These are phyloP conservation scores for Megaceryle maxima DNA, from an alignment of 2,113 vertebrate genomes.

Conservation along the genomic window DNA sequence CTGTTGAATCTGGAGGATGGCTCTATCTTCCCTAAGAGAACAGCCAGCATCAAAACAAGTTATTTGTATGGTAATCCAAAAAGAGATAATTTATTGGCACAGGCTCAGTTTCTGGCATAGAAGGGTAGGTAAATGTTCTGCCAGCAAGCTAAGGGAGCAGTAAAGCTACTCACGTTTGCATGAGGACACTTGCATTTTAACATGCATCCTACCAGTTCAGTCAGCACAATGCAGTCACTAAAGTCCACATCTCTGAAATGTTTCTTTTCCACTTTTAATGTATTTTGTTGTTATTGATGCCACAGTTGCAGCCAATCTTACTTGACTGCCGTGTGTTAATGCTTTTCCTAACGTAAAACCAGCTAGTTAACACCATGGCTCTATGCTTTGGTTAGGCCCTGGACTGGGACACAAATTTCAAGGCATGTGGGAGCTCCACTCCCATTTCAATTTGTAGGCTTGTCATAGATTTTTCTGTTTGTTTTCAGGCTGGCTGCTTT, in stretches of 20 bases:
- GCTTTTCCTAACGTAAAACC: not conserved
- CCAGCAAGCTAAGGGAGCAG: not conserved
- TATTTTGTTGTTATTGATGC: not conserved
- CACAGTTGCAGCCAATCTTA: not conserved
- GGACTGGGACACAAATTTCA: not conserved
- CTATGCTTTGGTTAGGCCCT: not conserved
- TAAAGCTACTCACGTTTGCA: not conserved
- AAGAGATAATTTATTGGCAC: not conserved
- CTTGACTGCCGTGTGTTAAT: not conserved
- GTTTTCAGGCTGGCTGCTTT: not conserved
- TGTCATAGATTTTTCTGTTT: not conserved
- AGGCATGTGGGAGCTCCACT: not conserved
- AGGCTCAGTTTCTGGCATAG: not conserved
- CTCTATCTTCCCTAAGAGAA: not conserved
- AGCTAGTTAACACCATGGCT: not conserved
- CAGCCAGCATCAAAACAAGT: not conserved
- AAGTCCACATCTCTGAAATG: not conserved
- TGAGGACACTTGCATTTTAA: not conserved
- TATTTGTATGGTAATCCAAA: not conserved
- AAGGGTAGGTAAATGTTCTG: not conserved
- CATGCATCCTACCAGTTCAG: not conserved
- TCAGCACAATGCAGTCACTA: not conserved
- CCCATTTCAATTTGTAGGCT: rapidly evolving
- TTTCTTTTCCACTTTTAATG: not conserved
- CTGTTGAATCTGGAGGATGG: not conserved